These are phyloP conservation scores for Ciona savignyi DNA, from an alignment of 23 tunicate species.

Conservation along the genomic window DNA sequence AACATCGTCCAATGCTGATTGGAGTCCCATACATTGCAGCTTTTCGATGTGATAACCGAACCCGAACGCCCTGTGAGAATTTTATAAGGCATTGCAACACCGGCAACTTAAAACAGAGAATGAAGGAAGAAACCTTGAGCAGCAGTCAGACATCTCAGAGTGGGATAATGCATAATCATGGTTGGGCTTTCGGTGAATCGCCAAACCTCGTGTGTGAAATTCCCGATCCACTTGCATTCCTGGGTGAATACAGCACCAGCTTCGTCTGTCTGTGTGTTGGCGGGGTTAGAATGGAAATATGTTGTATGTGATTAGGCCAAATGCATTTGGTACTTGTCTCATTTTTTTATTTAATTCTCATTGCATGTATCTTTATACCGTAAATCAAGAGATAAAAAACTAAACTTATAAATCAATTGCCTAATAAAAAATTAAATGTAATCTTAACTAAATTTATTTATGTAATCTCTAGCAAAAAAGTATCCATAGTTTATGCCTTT, in stretches of 20 bases:
- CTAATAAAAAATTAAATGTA: no score
- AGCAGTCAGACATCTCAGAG: slow-evolving; percentile 46
- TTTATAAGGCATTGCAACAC: no score
- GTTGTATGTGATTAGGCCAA: no score
- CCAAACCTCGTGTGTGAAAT: slow-evolving; percentile 48
- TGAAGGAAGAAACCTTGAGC: neutral
- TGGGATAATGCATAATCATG: slow-evolving; percentile 34
- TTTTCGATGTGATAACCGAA: neutral
- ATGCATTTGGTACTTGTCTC: no score
- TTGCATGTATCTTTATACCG: no score
- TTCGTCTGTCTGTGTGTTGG: slow-evolving; percentile 22
- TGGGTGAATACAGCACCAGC: slow-evolving; percentile 31
- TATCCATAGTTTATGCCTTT: no score
- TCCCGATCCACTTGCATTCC: slow-evolving; percentile 23
- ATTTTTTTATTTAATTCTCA: no score
- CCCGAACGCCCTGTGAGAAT: slow-evolving; percentile 10
- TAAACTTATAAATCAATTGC: no score
- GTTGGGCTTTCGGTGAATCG: slow-evolving; percentile 60
- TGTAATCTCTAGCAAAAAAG: no score
- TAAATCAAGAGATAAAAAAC: no score
- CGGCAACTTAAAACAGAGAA: no score
- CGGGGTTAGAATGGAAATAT: neutral
- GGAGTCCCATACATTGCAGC: neutral
- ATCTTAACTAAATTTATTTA: no score
- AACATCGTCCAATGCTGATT: slow-evolving; percentile 31